Conservation (phyloP, 2,797 vertebrate genomes). For the Myoxocephalus aenaeus region DNA sequence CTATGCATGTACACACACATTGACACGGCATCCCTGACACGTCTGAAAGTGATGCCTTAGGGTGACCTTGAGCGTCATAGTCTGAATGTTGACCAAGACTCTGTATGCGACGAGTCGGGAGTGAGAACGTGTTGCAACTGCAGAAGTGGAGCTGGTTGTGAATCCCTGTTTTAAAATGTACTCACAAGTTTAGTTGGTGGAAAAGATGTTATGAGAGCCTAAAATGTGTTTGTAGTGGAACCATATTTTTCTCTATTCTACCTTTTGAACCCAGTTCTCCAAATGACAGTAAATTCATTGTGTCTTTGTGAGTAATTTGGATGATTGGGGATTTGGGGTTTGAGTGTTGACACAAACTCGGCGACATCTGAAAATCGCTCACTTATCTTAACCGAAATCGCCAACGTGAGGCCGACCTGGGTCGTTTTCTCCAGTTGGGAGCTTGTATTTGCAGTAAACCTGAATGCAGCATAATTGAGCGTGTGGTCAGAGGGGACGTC, state of each 20-base stretch:
- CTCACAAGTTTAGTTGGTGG: background rate
- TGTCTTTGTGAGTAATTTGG: constrained; percentile 35
- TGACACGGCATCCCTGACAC: background rate
- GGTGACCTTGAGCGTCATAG: background rate
- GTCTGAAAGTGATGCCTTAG: too few species aligned
- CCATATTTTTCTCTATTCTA: constrained; percentile 29
- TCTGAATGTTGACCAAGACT: background rate
- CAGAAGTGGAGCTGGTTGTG: background rate
- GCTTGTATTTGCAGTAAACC: constrained; percentile 59
- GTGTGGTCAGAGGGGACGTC: constrained; percentile 37
- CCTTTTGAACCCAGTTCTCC: constrained; percentile 27
- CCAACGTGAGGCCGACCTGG: constrained; percentile 27
- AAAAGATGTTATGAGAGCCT: background rate
- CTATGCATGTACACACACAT: background rate
- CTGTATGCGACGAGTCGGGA: background rate
- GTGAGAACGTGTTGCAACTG: background rate
- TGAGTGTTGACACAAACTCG: constrained; percentile 36
- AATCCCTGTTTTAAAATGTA: background rate
- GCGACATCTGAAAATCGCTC: constrained; percentile 46
- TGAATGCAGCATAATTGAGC: constrained; percentile 52
- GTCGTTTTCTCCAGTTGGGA: constrained; percentile 34
- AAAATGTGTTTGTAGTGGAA: constrained; percentile 12
- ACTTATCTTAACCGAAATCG: constrained; percentile 49
- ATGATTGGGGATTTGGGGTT: constrained; percentile 33
- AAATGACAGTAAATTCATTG: constrained; percentile 23